Base-by-base conservation (phyloP, 2,888 invertebrate species). In the Cyclophora punctaria region DNA sequence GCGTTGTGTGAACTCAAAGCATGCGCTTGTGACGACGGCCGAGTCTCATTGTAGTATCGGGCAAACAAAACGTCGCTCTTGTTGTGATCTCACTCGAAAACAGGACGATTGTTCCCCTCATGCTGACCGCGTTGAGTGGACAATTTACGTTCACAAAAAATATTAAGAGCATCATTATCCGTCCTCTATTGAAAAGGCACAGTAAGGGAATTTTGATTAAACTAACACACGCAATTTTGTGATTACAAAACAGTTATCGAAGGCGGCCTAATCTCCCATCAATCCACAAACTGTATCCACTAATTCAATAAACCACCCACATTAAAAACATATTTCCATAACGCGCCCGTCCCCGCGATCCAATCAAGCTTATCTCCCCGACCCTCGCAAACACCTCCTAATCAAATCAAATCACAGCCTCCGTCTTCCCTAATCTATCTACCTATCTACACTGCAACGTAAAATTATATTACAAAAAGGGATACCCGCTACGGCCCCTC, bases 351-450 rank as follows among this genome's bases (percentile, higher is more conserved):
- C 73, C 72, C 67, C 61, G 73, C 80, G 85, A 84, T 84, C 85
- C 86, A 85, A 87, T 88, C 87, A 83, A 71, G 71, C 76, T 85
- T 86, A 87, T 87, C 87, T 84, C 77, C 80, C 80, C 80, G 69
- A 70, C 78, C 83, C 80, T 69, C 67, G 75, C 85, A 71, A 85
- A 87, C 87, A 88, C 87, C 87, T 86, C 83, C 86, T 86, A 87
- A 88, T 87, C 87, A 86, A 87, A 88, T 88, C 86, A 86, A 88
- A 88, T 88, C 87, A 77, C 87, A 86, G 84, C 83, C 85, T 87
- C 87, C 83, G 80, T 82, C 84, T 84, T 85, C 80, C 83, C 81
- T 84, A 85, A 88, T 88, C 86, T 87, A 78, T 83, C 79, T 78
- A 78, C 84, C 85, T 85, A 87, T 85, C 87, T 86, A 82, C 77